A percentile compares a stretch with the other conserved stretches of the same genome.
Evolutionary conservation across 2,888 invertebrate genomes (phyloP).

Genomic region (Tenthredo livida): DNA sequence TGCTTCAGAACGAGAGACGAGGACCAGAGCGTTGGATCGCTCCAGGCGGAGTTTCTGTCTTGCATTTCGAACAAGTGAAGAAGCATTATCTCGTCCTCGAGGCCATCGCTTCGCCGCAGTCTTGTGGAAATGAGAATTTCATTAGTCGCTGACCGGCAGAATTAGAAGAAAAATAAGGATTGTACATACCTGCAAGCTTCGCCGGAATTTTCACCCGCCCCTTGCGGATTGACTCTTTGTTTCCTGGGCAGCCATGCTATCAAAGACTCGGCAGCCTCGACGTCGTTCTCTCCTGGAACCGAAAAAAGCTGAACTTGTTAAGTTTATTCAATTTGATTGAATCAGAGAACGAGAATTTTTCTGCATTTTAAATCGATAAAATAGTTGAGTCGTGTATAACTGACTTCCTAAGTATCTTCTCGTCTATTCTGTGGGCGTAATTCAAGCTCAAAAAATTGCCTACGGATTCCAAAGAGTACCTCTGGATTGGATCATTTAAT

Average conservation of each 20-base stretch:
- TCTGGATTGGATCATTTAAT: not conserved
- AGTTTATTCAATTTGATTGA: not conserved
- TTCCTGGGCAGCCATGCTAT: conserved; percentile 71
- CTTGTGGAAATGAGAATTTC: conserved; percentile 52
- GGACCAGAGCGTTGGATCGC: conserved; percentile 52
- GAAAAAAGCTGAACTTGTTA: not conserved
- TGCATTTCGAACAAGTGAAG: conserved; percentile 81
- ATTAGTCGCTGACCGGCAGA: not conserved
- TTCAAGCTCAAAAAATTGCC: not conserved
- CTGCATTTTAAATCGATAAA: not conserved
- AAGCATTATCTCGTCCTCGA: conserved; percentile 82
- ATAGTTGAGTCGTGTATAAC: not conserved
- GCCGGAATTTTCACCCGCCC: conserved; percentile 61
- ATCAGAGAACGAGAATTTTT: not conserved
- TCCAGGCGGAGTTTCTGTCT: conserved; percentile 72
- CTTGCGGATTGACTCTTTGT: conserved; percentile 65
- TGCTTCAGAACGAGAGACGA: conserved; percentile 69
- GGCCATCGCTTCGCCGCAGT: conserved; percentile 66
- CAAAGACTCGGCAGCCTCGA: conserved; percentile 82
- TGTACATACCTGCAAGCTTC: conserved; percentile 66
- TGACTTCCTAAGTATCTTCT: not conserved
- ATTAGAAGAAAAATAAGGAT: conserved; percentile 55
- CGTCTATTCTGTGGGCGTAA: conserved; percentile 18
- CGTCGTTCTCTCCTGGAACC: conserved; percentile 83
- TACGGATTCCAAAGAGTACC: not conserved